These are phyloP conservation scores for Eulacestoma nigropectus DNA, from an alignment of 2,113 vertebrate genomes.

Conservation along the genomic window DNA sequence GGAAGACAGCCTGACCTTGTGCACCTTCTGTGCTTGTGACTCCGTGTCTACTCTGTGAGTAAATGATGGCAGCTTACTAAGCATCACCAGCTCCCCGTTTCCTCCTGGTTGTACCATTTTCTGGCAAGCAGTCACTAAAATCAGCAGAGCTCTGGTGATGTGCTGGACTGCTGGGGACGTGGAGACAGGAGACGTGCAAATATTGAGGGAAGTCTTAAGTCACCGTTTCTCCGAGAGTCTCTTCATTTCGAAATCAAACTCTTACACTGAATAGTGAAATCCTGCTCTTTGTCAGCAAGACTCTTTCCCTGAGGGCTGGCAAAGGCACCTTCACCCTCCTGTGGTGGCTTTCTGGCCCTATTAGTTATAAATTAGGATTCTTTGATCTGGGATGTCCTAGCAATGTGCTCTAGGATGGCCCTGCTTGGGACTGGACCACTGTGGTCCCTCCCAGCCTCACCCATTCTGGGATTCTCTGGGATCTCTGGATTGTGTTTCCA, in stretches of 20 bases:
- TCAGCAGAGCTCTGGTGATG: neutral
- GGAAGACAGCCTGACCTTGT: slow-evolving; percentile 21
- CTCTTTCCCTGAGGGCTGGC: neutral
- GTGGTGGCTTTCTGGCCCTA: neutral
- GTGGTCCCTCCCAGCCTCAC: neutral
- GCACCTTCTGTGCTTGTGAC: neutral
- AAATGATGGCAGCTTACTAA: neutral
- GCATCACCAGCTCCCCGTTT: neutral
- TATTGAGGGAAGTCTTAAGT: neutral
- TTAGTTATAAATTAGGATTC: neutral
- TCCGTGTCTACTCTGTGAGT: neutral
- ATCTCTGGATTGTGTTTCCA: neutral
- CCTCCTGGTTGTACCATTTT: neutral
- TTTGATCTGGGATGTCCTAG: neutral
- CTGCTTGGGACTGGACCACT: neutral
- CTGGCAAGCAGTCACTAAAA: slow-evolving; percentile 22
- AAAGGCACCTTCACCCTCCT: neutral
- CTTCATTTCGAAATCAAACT: neutral
- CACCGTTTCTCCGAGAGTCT: neutral
- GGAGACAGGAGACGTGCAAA: neutral
- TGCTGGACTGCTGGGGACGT: neutral
- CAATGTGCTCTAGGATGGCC: neutral
- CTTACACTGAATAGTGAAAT: neutral
- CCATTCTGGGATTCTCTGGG: fast-evolving
- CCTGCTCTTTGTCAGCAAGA: neutral